Percentiles rank a stretch among this genome's conserved stretches.
Evolutionary conservation across 35 echinoderm and acorn worm genomes (phyloP).

Genomic region (Lytechinus variegatus): DNA sequence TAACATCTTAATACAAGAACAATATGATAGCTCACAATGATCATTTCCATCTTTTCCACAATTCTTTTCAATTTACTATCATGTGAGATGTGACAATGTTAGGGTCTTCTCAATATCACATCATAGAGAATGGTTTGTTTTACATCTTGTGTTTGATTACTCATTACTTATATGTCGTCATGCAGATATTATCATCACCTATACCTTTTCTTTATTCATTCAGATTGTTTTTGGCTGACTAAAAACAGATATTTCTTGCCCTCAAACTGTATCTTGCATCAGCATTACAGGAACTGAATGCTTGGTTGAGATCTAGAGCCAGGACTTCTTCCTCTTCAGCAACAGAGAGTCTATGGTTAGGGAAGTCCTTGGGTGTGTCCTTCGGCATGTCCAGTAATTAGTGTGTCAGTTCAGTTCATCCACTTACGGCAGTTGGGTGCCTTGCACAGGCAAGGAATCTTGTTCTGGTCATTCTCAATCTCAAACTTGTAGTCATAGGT

Average conservation of each 20-base stretch:
- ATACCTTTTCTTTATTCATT: not conserved
- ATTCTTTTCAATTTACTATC: no score
- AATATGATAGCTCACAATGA: no score
- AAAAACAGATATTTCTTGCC: not conserved
- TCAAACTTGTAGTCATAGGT: constrained; percentile 99
- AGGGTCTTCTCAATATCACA: not conserved
- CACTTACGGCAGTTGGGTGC: constrained; percentile 92
- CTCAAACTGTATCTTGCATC: not conserved
- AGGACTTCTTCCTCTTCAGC: no score
- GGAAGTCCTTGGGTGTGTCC: not conserved
- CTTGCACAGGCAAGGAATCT: constrained; percentile 85
- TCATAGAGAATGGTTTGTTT: not conserved
- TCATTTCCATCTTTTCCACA: no score
- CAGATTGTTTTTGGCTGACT: not conserved
- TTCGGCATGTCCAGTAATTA: not conserved
- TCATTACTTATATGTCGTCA: not conserved
- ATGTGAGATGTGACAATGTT: no score
- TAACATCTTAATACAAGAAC: no score
- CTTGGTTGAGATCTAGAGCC: not conserved
- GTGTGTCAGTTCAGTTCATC: constrained; percentile 82
- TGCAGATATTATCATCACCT: not conserved
- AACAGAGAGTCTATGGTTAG: not conserved
- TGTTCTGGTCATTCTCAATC: constrained; percentile 96
- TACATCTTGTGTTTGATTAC: not conserved
- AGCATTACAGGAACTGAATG: not conserved